Base-by-base conservation (phyloP, 2,797 vertebrate species). In the Geotrypetes seraphini region DNA sequence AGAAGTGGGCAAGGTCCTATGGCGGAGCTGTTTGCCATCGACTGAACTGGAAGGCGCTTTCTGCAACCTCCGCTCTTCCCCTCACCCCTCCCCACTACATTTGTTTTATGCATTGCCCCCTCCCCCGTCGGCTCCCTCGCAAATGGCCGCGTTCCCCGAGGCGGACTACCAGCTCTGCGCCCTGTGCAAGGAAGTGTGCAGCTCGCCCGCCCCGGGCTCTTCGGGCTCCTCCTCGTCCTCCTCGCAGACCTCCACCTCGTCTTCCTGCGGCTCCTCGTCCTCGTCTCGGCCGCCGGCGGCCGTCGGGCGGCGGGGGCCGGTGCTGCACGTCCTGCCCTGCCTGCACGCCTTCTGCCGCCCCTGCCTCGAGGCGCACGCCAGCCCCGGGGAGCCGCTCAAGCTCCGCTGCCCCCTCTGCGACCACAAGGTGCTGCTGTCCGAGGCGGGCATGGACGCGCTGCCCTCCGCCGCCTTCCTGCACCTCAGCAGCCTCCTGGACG, bases 311-410 rank as follows among this genome's bases (percentile, higher is more conserved):
- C 23, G 71, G 63, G 31, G 63, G 45, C 70, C 78, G 46, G 77
- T 89, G 63, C 78, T 91, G 6, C 91, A 89, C 49, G 89, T 92
- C 57, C 77, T 93, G 50, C 91, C 90, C 41, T 92, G 90, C 74
- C 75, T 92, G 45, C 90, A 92, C 39, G 83, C 90, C 53, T 92
- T 92, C 75, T 93, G 91, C 75, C 84, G 87, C 74, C 87, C 86
- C 67, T 92, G 90, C 64, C 77, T 92, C 35, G 89, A 92, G 77
- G 82, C 84, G 58, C 89, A 89, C 73, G 28, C 77, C 71, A 36
- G 21, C 21, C 71, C 81, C 0, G 84, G 84, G 7, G 88, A 91
- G 41, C 71, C 84, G 1, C 78, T 92, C 19, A 89, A 92, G 60
- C 81, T 91, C 56, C 80, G 84, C 22, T 95, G 91, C 59, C 91